Conservation (phyloP, 2,113 vertebrate species). For the Abramis brama region DNA sequence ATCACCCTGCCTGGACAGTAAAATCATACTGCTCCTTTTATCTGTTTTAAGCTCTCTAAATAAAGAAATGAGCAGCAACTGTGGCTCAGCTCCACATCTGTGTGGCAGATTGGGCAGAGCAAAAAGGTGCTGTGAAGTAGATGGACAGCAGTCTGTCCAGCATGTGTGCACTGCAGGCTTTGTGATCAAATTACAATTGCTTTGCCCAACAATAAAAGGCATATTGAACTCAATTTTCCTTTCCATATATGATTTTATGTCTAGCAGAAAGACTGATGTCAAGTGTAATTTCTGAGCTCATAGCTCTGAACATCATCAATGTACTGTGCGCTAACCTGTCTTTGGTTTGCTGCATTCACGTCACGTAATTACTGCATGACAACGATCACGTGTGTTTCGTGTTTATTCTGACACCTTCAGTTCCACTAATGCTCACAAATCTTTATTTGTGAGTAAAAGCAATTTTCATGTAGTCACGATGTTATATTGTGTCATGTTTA, state of each 20-base stretch:
- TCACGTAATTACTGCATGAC: no score
- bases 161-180: slow-evolving; percentile 23
- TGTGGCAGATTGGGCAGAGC: slow-evolving; percentile 48
- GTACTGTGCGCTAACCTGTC: no score
- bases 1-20: slow-evolving; percentile 50
- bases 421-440: no score
- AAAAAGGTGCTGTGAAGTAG: slow-evolving; percentile 39
- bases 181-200: slow-evolving; percentile 26
- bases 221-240: background rate
- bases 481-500: no score
- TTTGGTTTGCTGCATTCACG: no score
- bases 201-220: slow-evolving; percentile 28
- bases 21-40: slow-evolving; percentile 48
- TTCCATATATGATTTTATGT: background rate
- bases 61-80: slow-evolving; percentile 52
- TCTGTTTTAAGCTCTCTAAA: slow-evolving; percentile 43
- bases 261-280: background rate
- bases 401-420: no score
- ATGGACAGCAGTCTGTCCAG: slow-evolving; percentile 44
- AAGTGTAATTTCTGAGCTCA: slow-evolving; percentile 5
- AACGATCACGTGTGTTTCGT: no score
- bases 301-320: no score
- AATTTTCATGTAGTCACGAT: no score
- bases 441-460: no score
- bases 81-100: slow-evolving; percentile 54